Base-by-base conservation (phyloP, 2,888 invertebrate species). In the Ischnura elegans region DNA sequence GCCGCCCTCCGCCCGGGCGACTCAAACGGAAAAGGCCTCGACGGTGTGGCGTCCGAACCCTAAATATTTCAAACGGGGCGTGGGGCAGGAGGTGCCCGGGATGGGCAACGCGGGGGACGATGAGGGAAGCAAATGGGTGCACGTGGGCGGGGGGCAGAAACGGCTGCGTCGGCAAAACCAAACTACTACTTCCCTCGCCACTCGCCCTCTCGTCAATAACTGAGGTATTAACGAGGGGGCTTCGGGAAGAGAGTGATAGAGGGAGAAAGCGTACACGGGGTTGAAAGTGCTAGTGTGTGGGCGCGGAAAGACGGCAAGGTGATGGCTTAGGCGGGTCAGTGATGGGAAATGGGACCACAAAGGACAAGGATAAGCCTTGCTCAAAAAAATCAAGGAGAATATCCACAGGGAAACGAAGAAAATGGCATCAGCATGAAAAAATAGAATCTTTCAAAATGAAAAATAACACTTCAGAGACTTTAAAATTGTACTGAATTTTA, bases 151-250 rank as follows among this genome's bases (percentile, higher is more conserved):
- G 90, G 36, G 42, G 55, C 47, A 21, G 86, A 90, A 87, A 36
- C 87, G 51, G 66, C 51, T 42, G 46, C 36, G 21, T 2, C 29
- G 51, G 87, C 51, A 47, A 51, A 87, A 87, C 29, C 55, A 51
- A 36, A 51, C 86, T 13, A 16, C 21, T 6, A 42, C 29, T 43
- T 21, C 43, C 85, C 4, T 2, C 36, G 8, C 42, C 85, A 85
- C 87, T 5, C 36, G 2, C 90, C 61, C 61, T 43, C 61, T 66
- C 45, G 90, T 90, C 90, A 90, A 90, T 90, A 90, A 90, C 61
- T 90, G 66, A 90, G 90, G 90, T 90, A 90, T 90, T 90, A 90
- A 90, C 90, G 90, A 90, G 90, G 90, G 90, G 55, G n/a, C n/a
- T 47, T 46, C 16, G 87, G 51, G 6, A 25, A 10, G 76, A 76